phyloP scores from a whole-genome alignment of 2,113 vertebrate genomes.

The Shinisaurus crocodilurus region DNA sequence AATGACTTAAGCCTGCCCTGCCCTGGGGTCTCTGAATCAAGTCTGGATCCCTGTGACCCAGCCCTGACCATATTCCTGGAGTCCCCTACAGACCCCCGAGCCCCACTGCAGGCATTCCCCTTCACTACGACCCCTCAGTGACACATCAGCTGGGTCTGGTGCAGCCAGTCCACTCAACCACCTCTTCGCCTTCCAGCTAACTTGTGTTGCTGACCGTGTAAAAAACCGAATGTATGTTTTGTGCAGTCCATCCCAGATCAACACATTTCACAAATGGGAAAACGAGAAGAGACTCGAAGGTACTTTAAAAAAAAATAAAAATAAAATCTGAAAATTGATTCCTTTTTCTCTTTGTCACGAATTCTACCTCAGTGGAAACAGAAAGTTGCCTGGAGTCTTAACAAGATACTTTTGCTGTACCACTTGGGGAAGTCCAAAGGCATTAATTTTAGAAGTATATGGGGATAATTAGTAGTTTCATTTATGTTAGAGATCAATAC shows the following conservation, averaged over 20 bases:
- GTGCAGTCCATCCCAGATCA: not conserved
- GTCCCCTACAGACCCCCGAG: not conserved
- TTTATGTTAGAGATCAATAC: slow-evolving; percentile 78
- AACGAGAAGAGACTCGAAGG: not conserved
- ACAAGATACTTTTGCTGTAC: slow-evolving; percentile 26
- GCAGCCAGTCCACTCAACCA: no score
- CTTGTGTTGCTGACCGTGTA: no score
- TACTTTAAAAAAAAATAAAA: not conserved
- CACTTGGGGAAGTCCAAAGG: slow-evolving; percentile 68
- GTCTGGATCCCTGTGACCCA: no score
- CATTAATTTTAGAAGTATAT: slow-evolving; percentile 72
- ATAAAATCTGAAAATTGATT: not conserved
- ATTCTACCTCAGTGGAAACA: slow-evolving; percentile 5
- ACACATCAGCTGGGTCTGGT: not conserved
- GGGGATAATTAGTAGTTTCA: slow-evolving; percentile 73
- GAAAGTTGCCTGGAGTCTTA: slow-evolving; percentile 48
- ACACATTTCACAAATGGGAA: not conserved
- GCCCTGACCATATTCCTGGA: no score
- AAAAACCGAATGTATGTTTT: not conserved
- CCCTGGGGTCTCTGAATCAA: not conserved
- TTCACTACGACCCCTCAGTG: not conserved
- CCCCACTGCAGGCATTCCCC: not conserved
- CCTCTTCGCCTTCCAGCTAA: no score
- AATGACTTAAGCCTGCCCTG: no score
- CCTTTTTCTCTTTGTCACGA: not conserved